Conservation (phyloP, 2,797 vertebrate genomes). For the Syncerus caffer region DNA sequence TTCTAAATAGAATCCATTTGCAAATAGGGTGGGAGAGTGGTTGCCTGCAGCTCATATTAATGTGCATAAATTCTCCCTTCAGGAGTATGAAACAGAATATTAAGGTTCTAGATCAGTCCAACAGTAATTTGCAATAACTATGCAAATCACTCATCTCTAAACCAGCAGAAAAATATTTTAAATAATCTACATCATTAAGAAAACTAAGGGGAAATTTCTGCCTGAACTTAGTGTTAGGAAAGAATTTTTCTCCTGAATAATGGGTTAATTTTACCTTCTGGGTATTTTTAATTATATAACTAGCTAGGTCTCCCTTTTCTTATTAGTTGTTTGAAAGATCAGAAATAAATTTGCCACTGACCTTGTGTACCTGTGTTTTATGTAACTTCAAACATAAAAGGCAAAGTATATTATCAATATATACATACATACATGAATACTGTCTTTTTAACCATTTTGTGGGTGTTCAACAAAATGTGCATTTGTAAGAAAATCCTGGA, state of each 20-base stretch:
- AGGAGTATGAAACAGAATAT: constrained; percentile 27
- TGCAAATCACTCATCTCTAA: constrained; percentile 15
- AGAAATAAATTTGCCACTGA: constrained; percentile 1
- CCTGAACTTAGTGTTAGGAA: not conserved
- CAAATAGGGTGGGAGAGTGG: not conserved
- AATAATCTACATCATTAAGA: constrained; percentile 5
- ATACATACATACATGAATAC: not conserved
- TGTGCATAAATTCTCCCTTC: constrained; percentile 44
- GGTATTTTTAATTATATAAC: constrained; percentile 6
- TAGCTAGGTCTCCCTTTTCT: not conserved
- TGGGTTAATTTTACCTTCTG: not conserved
- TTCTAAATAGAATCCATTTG: constrained; percentile 48
- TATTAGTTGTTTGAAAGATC: constrained; percentile 4
- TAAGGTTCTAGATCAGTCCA: constrained; percentile 32
- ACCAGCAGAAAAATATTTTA: constrained; percentile 1
- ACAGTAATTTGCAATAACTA: not conserved
- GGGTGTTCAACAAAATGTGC: not conserved
- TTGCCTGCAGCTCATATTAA: constrained; percentile 39
- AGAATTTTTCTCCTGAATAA: constrained; percentile 7
- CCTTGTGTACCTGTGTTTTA: not conserved
- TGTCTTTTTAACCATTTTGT: not conserved
- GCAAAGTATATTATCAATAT: not conserved
- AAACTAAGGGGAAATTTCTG: constrained; percentile 3
- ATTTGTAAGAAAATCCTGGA: not conserved
- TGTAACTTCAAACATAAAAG: not conserved